phyloP scores from a whole-genome alignment of 1,140 invertebrate species.

The Thaumatotibia leucotreta region DNA sequence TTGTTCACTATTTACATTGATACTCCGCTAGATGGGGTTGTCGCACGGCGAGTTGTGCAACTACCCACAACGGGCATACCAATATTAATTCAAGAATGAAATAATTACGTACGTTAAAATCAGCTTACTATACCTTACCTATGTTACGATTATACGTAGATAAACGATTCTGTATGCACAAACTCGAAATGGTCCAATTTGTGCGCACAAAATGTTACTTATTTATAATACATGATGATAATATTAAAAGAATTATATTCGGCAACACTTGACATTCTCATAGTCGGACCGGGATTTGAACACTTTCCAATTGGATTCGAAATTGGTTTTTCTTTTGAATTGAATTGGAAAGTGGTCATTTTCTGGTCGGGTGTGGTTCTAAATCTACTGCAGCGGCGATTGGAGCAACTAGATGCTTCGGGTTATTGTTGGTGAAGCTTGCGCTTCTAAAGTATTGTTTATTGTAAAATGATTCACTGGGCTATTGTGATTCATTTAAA shows the following conservation, averaged over 20 bases:
- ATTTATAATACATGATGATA: constrained; percentile 71
- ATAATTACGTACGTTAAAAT: constrained; percentile 73
- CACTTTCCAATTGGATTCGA: not conserved
- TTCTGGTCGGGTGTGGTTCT: constrained; percentile 25
- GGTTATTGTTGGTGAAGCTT: constrained; percentile 31
- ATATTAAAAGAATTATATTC: constrained; percentile 73
- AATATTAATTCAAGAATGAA: constrained; percentile 74
- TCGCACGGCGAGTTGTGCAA: not conserved
- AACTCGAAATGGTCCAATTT: constrained; percentile 21
- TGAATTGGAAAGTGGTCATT: not conserved
- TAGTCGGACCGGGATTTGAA: constrained; percentile 19
- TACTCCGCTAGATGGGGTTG: constrained; percentile 27
- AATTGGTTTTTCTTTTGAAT: not conserved
- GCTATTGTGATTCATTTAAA: constrained; percentile 60
- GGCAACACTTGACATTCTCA: constrained; percentile 73
- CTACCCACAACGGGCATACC: constrained; percentile 30
- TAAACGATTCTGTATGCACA: constrained; percentile 35
- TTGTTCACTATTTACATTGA: constrained; percentile 58
- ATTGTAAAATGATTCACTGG: constrained; percentile 52
- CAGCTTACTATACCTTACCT: constrained; percentile 72
- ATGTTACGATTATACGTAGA: constrained; percentile 69
- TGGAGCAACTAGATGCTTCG: constrained; percentile 32
- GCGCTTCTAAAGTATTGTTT: constrained; percentile 34
- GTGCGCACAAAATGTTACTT: constrained; percentile 46
- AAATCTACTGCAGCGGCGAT: constrained; percentile 66